A percentile compares a stretch with the other conserved stretches of the same genome.
Evolutionary conservation across 2,797 vertebrate genomes (phyloP).

Genomic region (Oreochromis grahami): DNA sequence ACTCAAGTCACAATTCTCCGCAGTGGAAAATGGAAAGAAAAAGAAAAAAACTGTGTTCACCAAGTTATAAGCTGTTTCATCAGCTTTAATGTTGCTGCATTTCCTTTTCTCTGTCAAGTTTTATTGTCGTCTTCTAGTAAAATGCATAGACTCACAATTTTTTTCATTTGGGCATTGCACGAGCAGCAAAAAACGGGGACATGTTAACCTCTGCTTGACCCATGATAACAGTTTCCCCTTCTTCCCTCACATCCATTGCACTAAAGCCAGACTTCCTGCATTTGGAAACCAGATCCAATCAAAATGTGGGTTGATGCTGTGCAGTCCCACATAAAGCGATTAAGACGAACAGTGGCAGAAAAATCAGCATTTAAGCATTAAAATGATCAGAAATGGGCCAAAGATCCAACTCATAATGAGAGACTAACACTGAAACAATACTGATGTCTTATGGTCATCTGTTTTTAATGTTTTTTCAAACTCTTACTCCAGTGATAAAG

Average conservation of each 20-base stretch:
- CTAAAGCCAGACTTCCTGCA: not conserved
- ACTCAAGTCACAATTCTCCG: not conserved
- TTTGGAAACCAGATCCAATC: not conserved
- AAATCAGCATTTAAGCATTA: not conserved
- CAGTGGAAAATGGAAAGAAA: not conserved
- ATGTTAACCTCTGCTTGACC: not conserved
- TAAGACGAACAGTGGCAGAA: not conserved
- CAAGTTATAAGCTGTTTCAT: not conserved
- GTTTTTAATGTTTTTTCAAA: not conserved
- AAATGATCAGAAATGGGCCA: not conserved
- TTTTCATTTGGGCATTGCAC: not conserved
- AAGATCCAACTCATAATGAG: not conserved
- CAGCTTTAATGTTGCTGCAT: not conserved
- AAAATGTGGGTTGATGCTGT: not conserved
- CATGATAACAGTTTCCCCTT: not conserved
- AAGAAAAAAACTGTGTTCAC: not conserved
- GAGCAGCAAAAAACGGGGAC: not conserved
- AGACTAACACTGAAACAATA: not conserved
- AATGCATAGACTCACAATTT: not conserved
- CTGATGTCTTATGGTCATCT: not conserved
- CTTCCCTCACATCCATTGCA: not conserved
- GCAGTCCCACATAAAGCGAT: not conserved
- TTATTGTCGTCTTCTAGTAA: not conserved
- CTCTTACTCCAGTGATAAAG: not conserved
- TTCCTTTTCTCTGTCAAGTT: not conserved